These are phyloP conservation scores for Drosophila ogumai DNA, from an alignment of 1,140 invertebrate genomes.

Conservation along the genomic window DNA sequence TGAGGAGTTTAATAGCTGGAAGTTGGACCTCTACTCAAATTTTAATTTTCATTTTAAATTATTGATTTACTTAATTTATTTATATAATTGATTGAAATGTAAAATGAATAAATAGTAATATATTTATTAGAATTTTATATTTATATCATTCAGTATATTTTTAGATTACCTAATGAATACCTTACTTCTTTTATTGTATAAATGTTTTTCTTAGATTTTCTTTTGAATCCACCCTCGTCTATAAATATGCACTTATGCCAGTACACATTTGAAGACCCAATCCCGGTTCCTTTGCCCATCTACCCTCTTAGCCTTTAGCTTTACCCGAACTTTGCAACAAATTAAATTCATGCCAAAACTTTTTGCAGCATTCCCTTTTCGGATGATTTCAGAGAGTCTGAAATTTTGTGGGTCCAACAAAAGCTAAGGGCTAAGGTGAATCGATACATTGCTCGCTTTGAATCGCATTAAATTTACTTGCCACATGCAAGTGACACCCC, in stretches of 20 bases:
- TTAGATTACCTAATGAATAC: not conserved
- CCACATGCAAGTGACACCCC: constrained; percentile 49
- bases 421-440: constrained; percentile 17
- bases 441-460: constrained; percentile 62
- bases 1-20: not conserved
- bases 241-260: constrained; percentile 34
- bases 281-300: not conserved
- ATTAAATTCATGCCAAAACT: constrained; percentile 54
- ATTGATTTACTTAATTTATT: not conserved
- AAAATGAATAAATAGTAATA: no score
- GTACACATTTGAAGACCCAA: constrained; percentile 22
- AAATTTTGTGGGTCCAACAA: not conserved
- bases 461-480: constrained; percentile 68
- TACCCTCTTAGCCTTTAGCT: constrained; percentile 18
- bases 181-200: not conserved
- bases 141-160: not conserved
- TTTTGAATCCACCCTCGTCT: constrained; percentile 19
- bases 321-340: constrained; percentile 47
- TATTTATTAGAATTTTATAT: not conserved
- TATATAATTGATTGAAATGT: no score
- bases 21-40: no score
- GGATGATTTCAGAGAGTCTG: not conserved
- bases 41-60: not conserved
- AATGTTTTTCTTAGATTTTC: not conserved
- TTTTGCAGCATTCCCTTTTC: constrained; percentile 25